Base-by-base conservation (phyloP, 1,140 invertebrate genomes). In the Zaprionus kolodkinae region DNA sequence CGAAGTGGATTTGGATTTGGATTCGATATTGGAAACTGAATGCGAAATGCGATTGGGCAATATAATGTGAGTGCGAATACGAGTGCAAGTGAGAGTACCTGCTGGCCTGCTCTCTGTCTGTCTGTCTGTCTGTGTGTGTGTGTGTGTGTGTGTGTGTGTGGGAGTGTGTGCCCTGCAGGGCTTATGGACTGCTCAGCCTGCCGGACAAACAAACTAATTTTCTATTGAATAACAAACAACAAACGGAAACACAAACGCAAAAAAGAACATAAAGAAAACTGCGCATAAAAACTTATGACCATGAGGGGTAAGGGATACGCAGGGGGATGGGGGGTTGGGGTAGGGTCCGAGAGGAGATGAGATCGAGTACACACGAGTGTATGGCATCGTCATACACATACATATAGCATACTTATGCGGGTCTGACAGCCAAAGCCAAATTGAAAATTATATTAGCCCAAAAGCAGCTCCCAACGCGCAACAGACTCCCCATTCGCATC, bases 191-290 rank as follows among this genome's bases (percentile, higher is more conserved):
- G 21, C 30, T 63, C 25, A 30, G 55, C 40, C 40, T 45, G n/a
- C 7, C 60, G 57, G 33, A 76, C 73, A 76, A 76, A 61, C 67
- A 72, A 76, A 76, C 73, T 76, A 76, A 76, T 76, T 76, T 72
- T 65, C 68, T 76, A 76, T 76, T 76, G 73, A 71, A 71, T 74
- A 59, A 52, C 63, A 57, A 54, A 63, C 72, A 75, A 64, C 45
- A 57, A 67, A 38, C 21, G 27, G 21, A 21, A 21, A 21, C 21
- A 21, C 50, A 70, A 62, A 45, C 50, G 40, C 40, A 35, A 64
- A 64, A 64, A 71, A 40, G 35, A 71, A n/a, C 67, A 71, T 73
- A 73, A 75, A 57, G 56, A 75, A 64, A 75, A 75, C 60, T 52
- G 66, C 60, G 54, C 55, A 75, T 75, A 75, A 75, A 75, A 75